These are phyloP conservation scores for Drosophila orena DNA, from an alignment of 1,140 invertebrate genomes.

Conservation along the genomic window DNA sequence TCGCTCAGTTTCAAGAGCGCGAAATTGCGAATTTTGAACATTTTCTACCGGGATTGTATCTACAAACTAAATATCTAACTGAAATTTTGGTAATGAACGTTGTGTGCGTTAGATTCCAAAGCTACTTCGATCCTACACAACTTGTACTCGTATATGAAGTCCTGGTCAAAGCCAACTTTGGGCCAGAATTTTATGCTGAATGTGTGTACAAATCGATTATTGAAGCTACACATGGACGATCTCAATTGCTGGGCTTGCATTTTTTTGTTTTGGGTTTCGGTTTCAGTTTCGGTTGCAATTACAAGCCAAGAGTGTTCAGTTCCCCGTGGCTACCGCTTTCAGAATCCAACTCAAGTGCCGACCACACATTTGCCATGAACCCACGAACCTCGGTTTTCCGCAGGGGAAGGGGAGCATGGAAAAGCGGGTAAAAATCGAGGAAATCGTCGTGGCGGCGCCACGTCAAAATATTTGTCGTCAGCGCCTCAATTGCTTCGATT, in stretches of 20 bases:
- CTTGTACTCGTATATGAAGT: too few species aligned
- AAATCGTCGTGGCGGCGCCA: constrained; percentile 52
- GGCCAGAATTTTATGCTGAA: constrained; percentile 1
- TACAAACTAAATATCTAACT: neutral
- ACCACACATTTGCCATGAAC: constrained; percentile 66
- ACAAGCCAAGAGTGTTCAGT: constrained; percentile 20
- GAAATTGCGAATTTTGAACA: neutral
- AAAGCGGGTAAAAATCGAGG: constrained; percentile 3
- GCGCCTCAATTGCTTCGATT: constrained; percentile 70
- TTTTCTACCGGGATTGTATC: neutral
- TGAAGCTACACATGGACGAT: neutral
- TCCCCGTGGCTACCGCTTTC: constrained; percentile 51
- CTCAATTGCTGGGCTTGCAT: constrained; percentile 18
- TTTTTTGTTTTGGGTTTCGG: constrained; percentile 18
- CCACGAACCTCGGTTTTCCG: constrained; percentile 10
- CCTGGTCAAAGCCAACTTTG: neutral
- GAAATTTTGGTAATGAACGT: neutral
- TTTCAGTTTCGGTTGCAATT: constrained; percentile 42
- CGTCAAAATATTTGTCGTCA: constrained; percentile 82
- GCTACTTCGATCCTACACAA: neutral
- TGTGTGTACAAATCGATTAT: neutral
- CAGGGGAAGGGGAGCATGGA: constrained; percentile 5
- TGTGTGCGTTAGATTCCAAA: neutral
- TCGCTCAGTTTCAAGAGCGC: neutral
- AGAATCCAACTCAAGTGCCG: constrained; percentile 66